Conservation (phyloP, 2,888 invertebrate genomes). For the Ischnura elegans region DNA sequence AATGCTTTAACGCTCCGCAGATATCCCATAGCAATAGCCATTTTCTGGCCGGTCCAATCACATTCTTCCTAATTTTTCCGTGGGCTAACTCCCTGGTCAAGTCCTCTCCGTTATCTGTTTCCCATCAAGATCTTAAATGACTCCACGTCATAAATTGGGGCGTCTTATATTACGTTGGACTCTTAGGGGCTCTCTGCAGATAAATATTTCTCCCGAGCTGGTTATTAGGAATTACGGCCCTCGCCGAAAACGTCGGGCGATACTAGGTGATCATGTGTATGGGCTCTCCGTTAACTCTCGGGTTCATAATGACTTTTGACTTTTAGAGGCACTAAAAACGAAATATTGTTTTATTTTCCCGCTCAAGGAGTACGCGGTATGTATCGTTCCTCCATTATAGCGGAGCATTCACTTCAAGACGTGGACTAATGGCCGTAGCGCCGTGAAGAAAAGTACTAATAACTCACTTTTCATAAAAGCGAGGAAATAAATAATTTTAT, state of each 20-base stretch:
- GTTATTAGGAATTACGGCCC: conserved; percentile 40
- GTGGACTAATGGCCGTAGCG: neutral
- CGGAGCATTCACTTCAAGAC: neutral
- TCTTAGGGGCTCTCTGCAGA: conserved; percentile 19
- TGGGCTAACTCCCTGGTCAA: conserved; percentile 34
- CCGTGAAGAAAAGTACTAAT: too few relatives aligned
- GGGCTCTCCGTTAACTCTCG: neutral
- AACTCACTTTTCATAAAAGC: too few relatives aligned
- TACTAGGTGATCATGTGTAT: neutral
- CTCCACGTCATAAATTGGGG: conserved; percentile 59
- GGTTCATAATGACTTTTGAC: conserved; percentile 7
- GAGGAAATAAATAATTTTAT: too few relatives aligned
- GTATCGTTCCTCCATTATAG: neutral
- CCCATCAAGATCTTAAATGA: conserved; percentile 64
- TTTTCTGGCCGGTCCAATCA: conserved; percentile 42
- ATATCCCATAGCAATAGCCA: too few relatives aligned
- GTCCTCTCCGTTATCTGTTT: conserved; percentile 42
- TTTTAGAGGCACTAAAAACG: conserved; percentile 30
- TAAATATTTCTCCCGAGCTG: conserved; percentile 33
- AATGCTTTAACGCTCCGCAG: too few relatives aligned
- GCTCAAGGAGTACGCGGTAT: neutral
- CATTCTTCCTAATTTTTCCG: conserved; percentile 3
- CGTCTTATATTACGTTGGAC: neutral
- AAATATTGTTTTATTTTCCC: neutral
- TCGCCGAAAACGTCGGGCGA: neutral